Base-by-base conservation (phyloP, 2,888 invertebrate genomes). In the Athrips mouffetella region DNA sequence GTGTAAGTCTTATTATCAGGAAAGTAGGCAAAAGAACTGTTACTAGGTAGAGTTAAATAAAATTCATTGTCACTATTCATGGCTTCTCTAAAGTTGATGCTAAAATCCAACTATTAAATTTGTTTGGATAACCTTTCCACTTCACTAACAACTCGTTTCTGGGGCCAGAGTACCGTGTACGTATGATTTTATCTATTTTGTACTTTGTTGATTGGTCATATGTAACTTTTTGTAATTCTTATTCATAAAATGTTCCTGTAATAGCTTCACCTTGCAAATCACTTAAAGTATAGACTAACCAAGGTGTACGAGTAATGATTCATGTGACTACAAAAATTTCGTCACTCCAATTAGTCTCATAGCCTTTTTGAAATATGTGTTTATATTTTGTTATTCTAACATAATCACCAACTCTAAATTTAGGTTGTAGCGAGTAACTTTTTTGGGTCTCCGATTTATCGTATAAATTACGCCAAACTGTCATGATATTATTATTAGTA, bases 301-400 rank as follows among this genome's bases (percentile, higher is more conserved):
- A 48, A 1, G 58, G 55, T 2, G 50, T 52, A 30, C 59, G 37
- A 6, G 52, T 15, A n/a, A 42, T 42, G 10, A 29, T 6, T 29
- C 16, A 27, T 27, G 41, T 16, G 5, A 45, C 33, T 39, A 58
- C 53, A 49, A 65, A 65, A 31, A 65, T 57, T 58, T 65, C 60
- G 55, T 63, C 62, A 55, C 62, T 65, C 63, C 62, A 63, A 39
- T 63, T 62, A 5, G 63, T 50, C 55, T 62, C 59, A 51, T 62
- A 65, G 2, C 63, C 58, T 49, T 63, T 63, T 55, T 60, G 52
- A 51, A 60, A 63, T 29, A 59, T 49, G 16, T 65, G 61, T 53
- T 62, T 62, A 46, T 55, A 53, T 50, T 62, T 64, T 2, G 62
- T 60, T 21, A 62, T 61, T 47, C 57, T 54, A 1, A 59, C 58